A percentile compares a stretch with the other conserved stretches of the same genome.
Evolutionary conservation across 2,888 invertebrate species (phyloP).

Genomic region (Frankliniella fusca): DNA sequence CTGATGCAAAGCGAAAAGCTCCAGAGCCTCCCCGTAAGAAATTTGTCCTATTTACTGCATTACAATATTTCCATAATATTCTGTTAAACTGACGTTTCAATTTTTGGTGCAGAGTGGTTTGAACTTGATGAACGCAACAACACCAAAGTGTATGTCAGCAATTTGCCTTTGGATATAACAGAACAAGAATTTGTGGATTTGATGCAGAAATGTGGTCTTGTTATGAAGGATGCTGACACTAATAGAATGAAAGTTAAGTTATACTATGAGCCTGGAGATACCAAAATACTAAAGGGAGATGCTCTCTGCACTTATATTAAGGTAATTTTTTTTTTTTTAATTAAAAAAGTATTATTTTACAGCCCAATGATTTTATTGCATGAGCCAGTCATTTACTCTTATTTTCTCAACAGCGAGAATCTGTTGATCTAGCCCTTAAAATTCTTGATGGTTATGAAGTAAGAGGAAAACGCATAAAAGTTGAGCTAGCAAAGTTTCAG

Average conservation of each 20-base stretch:
- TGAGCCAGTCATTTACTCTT: constrained; percentile 32
- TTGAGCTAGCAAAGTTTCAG: constrained; percentile 90
- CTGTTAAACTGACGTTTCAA: not conserved
- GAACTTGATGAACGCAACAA: constrained; percentile 81
- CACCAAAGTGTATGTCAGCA: constrained; percentile 93
- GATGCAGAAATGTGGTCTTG: constrained; percentile 94
- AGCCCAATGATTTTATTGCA: not conserved
- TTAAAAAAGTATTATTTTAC: constrained; percentile 31
- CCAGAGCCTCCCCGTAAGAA: constrained; percentile 40
- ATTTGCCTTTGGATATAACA: constrained; percentile 81
- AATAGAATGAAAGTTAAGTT: constrained; percentile 86
- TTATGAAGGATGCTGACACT: constrained; percentile 78
- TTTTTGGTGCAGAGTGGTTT: constrained; percentile 72
- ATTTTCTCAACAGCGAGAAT: constrained; percentile 63
- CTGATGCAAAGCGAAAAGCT: constrained; percentile 45
- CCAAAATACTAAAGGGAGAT: constrained; percentile 87
- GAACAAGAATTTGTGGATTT: constrained; percentile 85
- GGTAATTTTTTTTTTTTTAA: constrained; percentile 50
- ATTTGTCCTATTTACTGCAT: not conserved
- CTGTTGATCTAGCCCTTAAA: constrained; percentile 86
- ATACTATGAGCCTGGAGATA: constrained; percentile 70
- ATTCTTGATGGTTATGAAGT: constrained; percentile 83
- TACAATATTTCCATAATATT: not conserved
- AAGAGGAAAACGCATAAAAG: constrained; percentile 74
- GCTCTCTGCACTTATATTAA: constrained; percentile 94